Evolutionary conservation across 2,888 invertebrate genomes (phyloP), one percentile per base, ranked within the genome.

Genomic region (Drosophila mettleri): DNA sequence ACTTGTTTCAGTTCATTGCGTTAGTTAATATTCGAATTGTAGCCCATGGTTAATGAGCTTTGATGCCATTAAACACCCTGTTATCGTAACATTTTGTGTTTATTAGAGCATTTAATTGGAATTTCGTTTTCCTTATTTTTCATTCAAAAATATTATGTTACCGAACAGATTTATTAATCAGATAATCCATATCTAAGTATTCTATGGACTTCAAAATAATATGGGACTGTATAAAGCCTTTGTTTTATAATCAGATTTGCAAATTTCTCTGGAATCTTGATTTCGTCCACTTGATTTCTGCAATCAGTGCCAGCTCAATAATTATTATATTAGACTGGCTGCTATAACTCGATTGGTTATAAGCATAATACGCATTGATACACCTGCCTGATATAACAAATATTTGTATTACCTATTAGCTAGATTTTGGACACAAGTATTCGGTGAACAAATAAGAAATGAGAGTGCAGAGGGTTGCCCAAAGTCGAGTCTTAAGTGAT

Each of bases 401-500:
- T 64, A 31, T 51, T 36, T 51, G 34, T 36, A 14, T 29, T 22
- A 29, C 14, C 16, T n/a, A 38, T 51, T 63, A 49, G 43, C 20
- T 33, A 52, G 33, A 49, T 51, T 31, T 51, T 8, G 33, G 16
- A 14, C 38, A 48, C 39, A 36, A 68, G 46, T 53, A 45, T 49
- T 51, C 24, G 20, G n/a, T 22, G 20, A 20, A 24, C 4, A 16
- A 22, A 18, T 7, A 18, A 14, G 34, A 14, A 27, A 2, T 5
- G 4, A 31, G 54, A 41, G 16, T 53, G 57, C 31, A 27, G 34
- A 38, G 20, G 41, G 62, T 73, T 67, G 73, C 73, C 74, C 39
- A 31, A 20, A 18, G 34, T 8, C 12, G 14, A 3, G 18, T 9
- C 16, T 39, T 3, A 39, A 31, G 49, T 16, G 38, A 51, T 16